Percentiles rank a stretch among this genome's conserved stretches.
Evolutionary conservation across 1,140 invertebrate species (phyloP).

Genomic region (Epicauta chinensis): DNA sequence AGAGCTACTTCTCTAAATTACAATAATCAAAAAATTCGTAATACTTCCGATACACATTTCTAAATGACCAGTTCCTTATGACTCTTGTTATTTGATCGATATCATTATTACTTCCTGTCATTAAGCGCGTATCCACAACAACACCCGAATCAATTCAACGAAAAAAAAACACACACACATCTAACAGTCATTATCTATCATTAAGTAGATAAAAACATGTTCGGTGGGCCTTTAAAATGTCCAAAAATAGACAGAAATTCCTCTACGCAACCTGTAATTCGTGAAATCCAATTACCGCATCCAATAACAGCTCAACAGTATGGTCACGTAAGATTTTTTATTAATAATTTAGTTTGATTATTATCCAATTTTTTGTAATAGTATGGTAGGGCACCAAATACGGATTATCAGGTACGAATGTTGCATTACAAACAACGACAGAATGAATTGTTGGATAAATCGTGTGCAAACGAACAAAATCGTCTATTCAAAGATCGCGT

Average conservation of each 20-base stretch:
- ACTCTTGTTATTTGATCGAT: too few relatives aligned
- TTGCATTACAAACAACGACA: conserved; percentile 27
- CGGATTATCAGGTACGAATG: conserved; percentile 24
- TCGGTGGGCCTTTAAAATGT: conserved; percentile 4
- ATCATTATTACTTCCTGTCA: too few relatives aligned
- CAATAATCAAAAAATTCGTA: too few relatives aligned
- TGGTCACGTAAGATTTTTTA: conserved; percentile 19
- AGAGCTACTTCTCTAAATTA: too few relatives aligned
- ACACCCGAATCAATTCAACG: too few relatives aligned
- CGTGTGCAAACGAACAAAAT: conserved; percentile 1
- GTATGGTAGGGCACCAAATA: conserved; percentile 25
- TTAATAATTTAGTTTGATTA: neutral
- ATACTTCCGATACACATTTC: too few relatives aligned
- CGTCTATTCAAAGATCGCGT: conserved; percentile 11
- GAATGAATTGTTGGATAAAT: conserved; percentile 3
- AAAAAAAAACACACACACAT: too few relatives aligned
- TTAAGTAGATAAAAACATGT: conserved; percentile 8
- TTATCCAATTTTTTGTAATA: conserved; percentile 10
- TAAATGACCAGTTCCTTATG: too few relatives aligned
- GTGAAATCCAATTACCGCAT: neutral
- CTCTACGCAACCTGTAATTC: too few relatives aligned
- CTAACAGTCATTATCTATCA: too few relatives aligned
- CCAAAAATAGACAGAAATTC: conserved; percentile 7
- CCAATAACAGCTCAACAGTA: conserved; percentile 17
- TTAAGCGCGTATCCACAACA: too few relatives aligned